Evolutionary conservation across 92 coral and sea anemone genomes (phyloP), one percentile per base, ranked within the genome.

Genomic region (Epizoanthus stellaris): DNA sequence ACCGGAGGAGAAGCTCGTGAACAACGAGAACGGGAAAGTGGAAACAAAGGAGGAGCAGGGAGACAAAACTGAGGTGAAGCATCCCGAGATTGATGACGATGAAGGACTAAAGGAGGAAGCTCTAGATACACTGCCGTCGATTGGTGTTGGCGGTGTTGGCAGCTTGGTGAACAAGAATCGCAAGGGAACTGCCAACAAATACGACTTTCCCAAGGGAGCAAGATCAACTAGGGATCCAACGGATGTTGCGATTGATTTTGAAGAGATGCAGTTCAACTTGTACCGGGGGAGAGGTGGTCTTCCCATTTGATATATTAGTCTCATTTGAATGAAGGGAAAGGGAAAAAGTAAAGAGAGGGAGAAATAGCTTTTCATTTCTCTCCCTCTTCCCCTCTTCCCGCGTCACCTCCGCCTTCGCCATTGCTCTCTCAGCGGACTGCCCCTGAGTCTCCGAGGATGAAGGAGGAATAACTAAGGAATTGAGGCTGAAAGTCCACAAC

Each of bases 241-340:
- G 81, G 81, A 76, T 17, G 67, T 57, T 21, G 39, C 67, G 17
- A 36, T 76, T 13, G 81, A 76, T 56, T 76, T 76, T 34, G 81
- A 76, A 11, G 67, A 76, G 69, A 30, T 76, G 69, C 81, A 76
- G 81, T 59, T 59, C 63, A 57, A 76, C 42, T 67, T 76, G 19
- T 76, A 61, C 19, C 68, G 81, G 6, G 81, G 81, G 11, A 56
- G 68, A 36, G 61, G 40, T 36, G 61, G 66, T 15, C 42, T 76
- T 19, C n/a, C 73, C 1, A 38, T 25, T 34, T 67, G 39, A 34
- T 13, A 67, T 40, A 40, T 10, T 30, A 30, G 36, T 38, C 23
- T 15, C 73, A 30, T 66, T 15, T 52, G 14, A 52, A 52, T 52
- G 56, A 13, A 7, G 10, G 12, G 11, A 47, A 6, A 1, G 47